Percentiles rank a stretch among this genome's conserved stretches.
Evolutionary conservation across 2,888 invertebrate genomes (phyloP).

Genomic region (Empis stercorea): DNA sequence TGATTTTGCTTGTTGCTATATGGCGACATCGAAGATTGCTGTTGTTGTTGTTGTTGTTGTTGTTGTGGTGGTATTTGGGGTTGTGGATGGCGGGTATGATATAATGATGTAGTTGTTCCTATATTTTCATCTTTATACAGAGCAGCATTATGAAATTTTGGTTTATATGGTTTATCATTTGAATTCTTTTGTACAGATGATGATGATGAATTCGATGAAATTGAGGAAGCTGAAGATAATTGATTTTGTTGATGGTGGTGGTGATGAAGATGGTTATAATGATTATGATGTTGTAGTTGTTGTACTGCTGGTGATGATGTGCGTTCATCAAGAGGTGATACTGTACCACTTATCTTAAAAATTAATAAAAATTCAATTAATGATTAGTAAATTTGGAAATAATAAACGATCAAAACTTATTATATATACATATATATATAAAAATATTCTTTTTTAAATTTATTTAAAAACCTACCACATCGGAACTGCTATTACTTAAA

Average conservation of each 20-base stretch:
- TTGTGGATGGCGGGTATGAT: conserved; percentile 13
- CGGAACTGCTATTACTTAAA: conserved; percentile 34
- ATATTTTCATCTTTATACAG: conserved; percentile 40
- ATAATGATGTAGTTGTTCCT: not conserved
- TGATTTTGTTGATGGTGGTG: conserved; percentile 21
- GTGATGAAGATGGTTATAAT: conserved; percentile 16
- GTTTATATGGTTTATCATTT: conserved; percentile 53
- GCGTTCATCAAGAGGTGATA: conserved; percentile 33
- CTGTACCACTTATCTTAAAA: conserved; percentile 28
- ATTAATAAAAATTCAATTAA: not conserved
- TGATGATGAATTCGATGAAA: conserved; percentile 12
- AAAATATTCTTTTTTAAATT: not conserved
- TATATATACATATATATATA: no score
- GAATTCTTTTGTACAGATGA: conserved; percentile 29
- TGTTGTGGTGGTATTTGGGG: conserved; percentile 7
- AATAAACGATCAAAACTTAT: no score
- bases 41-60: conserved; percentile 10
- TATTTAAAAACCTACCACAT: conserved; percentile 22
- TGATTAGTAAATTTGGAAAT: no score
- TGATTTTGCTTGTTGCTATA: not conserved
- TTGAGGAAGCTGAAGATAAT: conserved; percentile 16
- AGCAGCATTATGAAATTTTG: conserved; percentile 58
- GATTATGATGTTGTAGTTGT: conserved; percentile 4
- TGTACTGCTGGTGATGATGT: conserved; percentile 16
- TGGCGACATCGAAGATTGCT: conserved; percentile 26